Base-by-base conservation (phyloP, 2,797 vertebrate genomes). In the Meriones psammophilus region DNA sequence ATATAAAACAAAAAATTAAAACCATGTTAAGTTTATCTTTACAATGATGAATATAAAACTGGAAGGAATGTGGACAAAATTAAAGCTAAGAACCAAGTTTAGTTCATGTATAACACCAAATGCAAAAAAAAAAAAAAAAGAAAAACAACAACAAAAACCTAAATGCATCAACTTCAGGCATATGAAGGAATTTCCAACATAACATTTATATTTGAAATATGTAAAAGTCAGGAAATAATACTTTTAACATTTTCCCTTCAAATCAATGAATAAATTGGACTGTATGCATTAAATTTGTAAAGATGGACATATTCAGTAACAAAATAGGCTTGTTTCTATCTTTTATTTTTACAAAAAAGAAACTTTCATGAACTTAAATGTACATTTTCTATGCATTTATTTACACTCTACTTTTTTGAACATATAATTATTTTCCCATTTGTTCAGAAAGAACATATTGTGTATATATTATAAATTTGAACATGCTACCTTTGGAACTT, bases 41-140 rank as follows among this genome's bases (percentile, higher is more conserved):
- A 76, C 14, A 91, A 87, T n/a, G n/a, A 62, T 74, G 4, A 62
- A 96, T 64, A 92, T 30, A 90, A 94, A 95, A n/a, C 54, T 80
- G 20, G 6, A 68, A 96, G 20, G 13, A 62, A 94, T 87, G 71
- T 84, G 20, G 46, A 50, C 80, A 93, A 58, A 22, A 73, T 26
- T 10, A 54, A 80, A 18, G 83, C 9, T 92, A 64, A 77, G 12
- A 73, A 22, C 13, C 42, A 69, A 73, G 18, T 85, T 91, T 95
- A 87, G 30, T 81, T 94, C 24, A 42, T 28, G 7, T 68, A 60
- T 93, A 80, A 81, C 78, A 36, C 36, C 74, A 74, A 77, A 36
- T 71, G 13, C 2, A 66, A 71, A 54, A 33, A 22, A 42, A 64
- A 24, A 8, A 1, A 74, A 42, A 3, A 83, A 69, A 20, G 20